Base-by-base conservation (phyloP, 2,113 vertebrate genomes). In the Cryptomyrus ogoouensis region DNA sequence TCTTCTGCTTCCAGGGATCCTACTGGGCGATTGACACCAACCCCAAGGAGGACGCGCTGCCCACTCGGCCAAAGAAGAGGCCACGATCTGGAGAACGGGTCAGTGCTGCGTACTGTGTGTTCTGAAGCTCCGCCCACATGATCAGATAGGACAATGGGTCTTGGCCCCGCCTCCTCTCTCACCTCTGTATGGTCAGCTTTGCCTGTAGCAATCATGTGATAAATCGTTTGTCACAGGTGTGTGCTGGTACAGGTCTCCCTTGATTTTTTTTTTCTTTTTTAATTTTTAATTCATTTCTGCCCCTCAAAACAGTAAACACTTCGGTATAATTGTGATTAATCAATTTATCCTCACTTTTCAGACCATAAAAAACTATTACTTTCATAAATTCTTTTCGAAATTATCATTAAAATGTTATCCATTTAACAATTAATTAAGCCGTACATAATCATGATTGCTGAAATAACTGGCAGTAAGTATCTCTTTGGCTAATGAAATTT, bases 1-100 rank as follows among this genome's bases (percentile, higher is more conserved):
- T 92, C 90, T 74, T 94, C 91, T 92, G 47, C 92, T 91, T 95
- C 24, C 92, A 98, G 97, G 97, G 97, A 77, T 98, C 97, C 90
- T 98, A 98, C 92, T 98, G 97, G 97, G 97, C 97, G 91, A 98
- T 98, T 90, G 97, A 98, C 94, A 97, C 96, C 92, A 98, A 97
- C 95, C 97, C 97, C 94, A 98, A 98, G 93, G 97, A 98, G 95
- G 97, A 98, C 90, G 92, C 96, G 1, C 94, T 97, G 94, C 97
- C 97, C 89, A 97, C 97, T 84, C 96, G 97, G 94, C 97, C 97
- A 95, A 98, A 97, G 96, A 98, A 98, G 95, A 97, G 97, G 95
- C 97, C 97, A 83, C 96, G 97, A 89, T 98, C 97, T 93, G 97
- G 97, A 95, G 97, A 98, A 93, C 95, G 97, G 95, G 97, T 98